A percentile compares a stretch with the other conserved stretches of the same genome.
phyloP scores from a whole-genome alignment of 2,113 vertebrate genomes.

The Pteronura brasiliensis region DNA sequence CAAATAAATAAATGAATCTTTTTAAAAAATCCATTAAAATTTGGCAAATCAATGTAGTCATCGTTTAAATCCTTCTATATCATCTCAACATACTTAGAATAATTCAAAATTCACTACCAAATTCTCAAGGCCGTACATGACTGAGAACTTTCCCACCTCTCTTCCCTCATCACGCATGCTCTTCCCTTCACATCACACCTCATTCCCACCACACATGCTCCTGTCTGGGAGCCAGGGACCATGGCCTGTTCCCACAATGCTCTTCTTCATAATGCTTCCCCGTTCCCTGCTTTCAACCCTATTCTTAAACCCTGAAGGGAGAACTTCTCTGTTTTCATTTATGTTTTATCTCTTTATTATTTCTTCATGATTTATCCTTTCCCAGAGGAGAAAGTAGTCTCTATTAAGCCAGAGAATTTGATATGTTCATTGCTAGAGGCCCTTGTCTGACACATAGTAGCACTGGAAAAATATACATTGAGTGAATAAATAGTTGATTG shows the following conservation, averaged over 20 bases:
- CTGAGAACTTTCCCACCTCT: too few relatives aligned
- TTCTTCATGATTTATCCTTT: background rate
- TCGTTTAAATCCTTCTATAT: background rate
- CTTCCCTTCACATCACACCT: background rate
- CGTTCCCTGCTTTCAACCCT: background rate
- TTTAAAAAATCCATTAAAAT: background rate
- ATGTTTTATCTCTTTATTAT: background rate
- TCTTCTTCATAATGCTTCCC: background rate
- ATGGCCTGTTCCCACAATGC: background rate
- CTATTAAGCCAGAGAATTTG: background rate
- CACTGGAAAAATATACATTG: too few relatives aligned
- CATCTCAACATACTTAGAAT: background rate
- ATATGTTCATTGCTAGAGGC: background rate
- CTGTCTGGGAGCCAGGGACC: background rate
- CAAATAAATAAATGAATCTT: background rate
- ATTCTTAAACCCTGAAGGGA: background rate
- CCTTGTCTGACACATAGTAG: background rate
- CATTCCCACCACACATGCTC: rapidly evolving
- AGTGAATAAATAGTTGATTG: background rate
- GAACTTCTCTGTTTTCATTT: background rate
- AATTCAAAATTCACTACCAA: background rate
- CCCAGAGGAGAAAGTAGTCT: background rate
- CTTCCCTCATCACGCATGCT: too few relatives aligned
- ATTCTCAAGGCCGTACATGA: background rate
- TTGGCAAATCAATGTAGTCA: background rate